Conservation (phyloP, 2,888 invertebrate genomes). For the Leistus spinibarbis region DNA sequence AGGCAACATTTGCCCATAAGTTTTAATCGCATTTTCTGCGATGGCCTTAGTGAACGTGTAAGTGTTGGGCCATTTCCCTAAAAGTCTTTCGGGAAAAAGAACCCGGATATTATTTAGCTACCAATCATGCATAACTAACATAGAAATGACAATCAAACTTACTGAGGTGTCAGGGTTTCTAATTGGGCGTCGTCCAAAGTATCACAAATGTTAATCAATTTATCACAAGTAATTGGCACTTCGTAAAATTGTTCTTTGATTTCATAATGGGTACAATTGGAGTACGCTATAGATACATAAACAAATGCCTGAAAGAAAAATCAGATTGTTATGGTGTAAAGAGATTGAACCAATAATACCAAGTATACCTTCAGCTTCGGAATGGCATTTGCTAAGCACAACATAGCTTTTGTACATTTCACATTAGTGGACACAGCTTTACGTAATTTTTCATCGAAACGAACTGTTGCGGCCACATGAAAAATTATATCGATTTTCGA, state of each 20-base stretch:
- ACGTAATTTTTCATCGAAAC: constrained; percentile 77
- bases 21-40: neutral
- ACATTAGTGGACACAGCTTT: constrained; percentile 77
- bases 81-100: neutral
- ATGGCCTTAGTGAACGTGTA: neutral
- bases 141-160: neutral
- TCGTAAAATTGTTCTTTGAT: neutral
- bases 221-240: neutral
- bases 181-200: neutral
- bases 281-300: neutral
- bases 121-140: neutral
- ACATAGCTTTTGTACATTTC: constrained; percentile 67
- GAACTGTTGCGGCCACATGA: constrained; percentile 64
- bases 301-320: neutral
- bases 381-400: constrained; percentile 71
- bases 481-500: constrained; percentile 59
- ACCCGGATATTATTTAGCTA: neutral
- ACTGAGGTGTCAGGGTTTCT: neutral
- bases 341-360: too few relatives aligned
- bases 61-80: neutral
- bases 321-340: neutral
- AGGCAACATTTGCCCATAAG: neutral
- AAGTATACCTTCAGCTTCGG: constrained; percentile 60
- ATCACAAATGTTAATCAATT: neutral
- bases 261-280: neutral